Evolutionary conservation across 1,140 invertebrate genomes (phyloP), one percentile per base, ranked within the genome.

Genomic region (Carcinoscorpius rotundicauda): DNA sequence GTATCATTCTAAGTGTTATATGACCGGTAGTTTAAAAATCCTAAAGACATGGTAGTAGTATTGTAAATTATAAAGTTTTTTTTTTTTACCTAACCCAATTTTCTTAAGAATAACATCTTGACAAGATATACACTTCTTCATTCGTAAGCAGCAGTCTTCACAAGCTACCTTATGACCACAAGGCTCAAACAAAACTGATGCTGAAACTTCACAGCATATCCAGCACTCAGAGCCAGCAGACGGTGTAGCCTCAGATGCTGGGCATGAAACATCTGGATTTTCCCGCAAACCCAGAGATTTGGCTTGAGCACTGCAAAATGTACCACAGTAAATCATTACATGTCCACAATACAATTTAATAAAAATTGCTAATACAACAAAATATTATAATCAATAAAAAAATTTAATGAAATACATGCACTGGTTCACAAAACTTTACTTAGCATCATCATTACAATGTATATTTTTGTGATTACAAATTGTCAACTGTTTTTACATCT

Each of bases 91-190:
- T 10, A 56, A 8, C 29, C 65, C 49, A 6, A 61, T 66, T 61
- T 69, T 69, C 63, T 67, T 69, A 9, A 63, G 53, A 55, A 71
- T 86, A 4, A 78, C 68, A 50, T 78, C 74, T 52, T 84, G 82
- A 73, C 89, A 91, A 52, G 81, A 77, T 48, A 90, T 74, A 75
- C 88, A 91, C 75, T 88, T 89, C 73, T 89, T 91, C 83, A 91
- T 88, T 52, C 87, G 79, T 10, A 83, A 76, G 61, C 85, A 84
- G 75, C 89, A 92, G 64, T 89, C 87, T 69, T 83, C 82, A 74
- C 89, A 92, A 3, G 84, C 82, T 11, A 88, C 82, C 71, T 81
- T 80, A 75, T 91, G 88, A 61, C 81, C 81, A 74, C 89, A 92
- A 0, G 89, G 89, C 68, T 87, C 82, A 70, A 91, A 81, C 53